Evolutionary conservation across 2,113 vertebrate genomes (phyloP).

Genomic region (Phalacrocorax brasilianus): DNA sequence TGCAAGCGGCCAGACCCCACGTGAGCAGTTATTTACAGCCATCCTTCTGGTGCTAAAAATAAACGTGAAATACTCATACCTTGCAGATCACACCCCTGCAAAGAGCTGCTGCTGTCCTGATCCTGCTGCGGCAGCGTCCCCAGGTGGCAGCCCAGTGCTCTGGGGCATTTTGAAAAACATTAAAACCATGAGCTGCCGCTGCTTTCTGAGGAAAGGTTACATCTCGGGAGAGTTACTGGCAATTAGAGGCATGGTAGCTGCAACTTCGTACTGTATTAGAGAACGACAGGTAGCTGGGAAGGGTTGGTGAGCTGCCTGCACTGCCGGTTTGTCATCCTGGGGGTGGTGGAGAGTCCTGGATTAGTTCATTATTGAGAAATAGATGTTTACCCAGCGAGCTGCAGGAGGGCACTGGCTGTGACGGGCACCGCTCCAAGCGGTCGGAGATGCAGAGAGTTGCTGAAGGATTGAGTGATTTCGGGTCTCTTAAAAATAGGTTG

Average conservation of each 20-base stretch:
- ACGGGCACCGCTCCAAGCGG: not conserved
- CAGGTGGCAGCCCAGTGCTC: not conserved
- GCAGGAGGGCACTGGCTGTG: not conserved
- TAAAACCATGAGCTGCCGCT: not conserved
- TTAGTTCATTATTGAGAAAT: not conserved
- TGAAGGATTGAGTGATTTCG: not conserved
- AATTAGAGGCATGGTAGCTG: rapidly evolving
- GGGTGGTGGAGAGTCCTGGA: not conserved
- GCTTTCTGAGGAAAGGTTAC: not conserved
- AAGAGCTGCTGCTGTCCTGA: not conserved
- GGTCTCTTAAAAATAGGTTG: not conserved
- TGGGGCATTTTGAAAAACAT: not conserved
- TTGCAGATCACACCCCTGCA: not conserved
- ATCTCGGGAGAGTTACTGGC: not conserved
- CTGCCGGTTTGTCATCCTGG: not conserved
- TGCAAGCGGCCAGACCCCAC: rapidly evolving
- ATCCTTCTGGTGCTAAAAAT: not conserved
- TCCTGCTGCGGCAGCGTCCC: not conserved
- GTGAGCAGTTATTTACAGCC: not conserved
- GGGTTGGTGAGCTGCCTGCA: not conserved
- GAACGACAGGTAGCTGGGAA: not conserved
- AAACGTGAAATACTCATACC: not conserved
- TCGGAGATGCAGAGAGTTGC: not conserved
- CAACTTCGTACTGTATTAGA: not conserved
- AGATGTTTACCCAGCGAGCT: not conserved